Conservation (phyloP, 2,888 invertebrate genomes). For the Polymixis flavicincta region DNA sequence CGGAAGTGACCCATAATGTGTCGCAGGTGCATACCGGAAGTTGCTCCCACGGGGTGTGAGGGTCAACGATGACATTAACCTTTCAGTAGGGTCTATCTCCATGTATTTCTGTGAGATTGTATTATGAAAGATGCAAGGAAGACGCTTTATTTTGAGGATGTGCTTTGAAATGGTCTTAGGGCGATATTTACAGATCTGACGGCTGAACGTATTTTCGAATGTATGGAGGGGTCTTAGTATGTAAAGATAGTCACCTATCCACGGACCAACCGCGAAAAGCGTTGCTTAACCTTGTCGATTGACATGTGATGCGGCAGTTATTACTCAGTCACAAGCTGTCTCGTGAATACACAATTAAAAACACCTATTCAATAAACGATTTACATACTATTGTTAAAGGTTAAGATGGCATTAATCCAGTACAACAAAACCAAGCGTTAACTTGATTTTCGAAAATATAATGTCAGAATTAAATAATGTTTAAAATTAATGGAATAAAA, state of each 20-base stretch:
- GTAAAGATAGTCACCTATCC: too few species aligned
- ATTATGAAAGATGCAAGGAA: slow-evolving; percentile 5
- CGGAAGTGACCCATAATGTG: slow-evolving; percentile 53
- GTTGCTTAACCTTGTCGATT: too few species aligned
- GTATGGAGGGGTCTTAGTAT: too few species aligned
- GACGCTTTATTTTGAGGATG: not conserved
- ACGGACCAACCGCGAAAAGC: too few species aligned
- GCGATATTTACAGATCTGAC: too few species aligned
- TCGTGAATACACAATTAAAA: not conserved
- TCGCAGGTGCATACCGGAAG: slow-evolving; percentile 45
- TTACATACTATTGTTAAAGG: not conserved
- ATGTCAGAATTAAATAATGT: not conserved
- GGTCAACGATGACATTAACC: slow-evolving; percentile 33
- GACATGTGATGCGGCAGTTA: too few species aligned
- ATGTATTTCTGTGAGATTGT: slow-evolving; percentile 1
- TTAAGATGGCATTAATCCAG: not conserved
- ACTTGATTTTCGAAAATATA: not conserved
- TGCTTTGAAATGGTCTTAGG: not conserved
- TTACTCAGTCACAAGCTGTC: too few species aligned
- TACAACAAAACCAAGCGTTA: not conserved
- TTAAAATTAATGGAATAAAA: not conserved
- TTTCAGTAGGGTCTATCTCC: not conserved
- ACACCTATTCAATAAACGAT: not conserved
- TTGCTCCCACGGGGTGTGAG: slow-evolving; percentile 26
- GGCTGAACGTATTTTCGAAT: too few species aligned